Evolutionary conservation across 2,797 vertebrate genomes (phyloP).

Genomic region (Sebastes elongatus): DNA sequence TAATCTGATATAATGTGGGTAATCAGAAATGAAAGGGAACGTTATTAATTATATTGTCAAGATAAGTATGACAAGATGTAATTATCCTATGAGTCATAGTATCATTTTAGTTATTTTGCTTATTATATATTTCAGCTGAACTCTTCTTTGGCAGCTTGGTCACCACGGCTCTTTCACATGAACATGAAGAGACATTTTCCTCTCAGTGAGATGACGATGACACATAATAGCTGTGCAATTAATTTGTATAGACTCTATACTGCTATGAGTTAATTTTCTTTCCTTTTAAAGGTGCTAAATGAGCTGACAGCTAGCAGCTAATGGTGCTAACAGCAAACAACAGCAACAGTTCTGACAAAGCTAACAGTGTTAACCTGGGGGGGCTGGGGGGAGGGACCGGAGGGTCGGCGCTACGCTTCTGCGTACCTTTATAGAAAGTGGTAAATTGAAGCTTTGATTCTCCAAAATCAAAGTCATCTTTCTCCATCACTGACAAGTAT

Average conservation of each 20-base stretch:
- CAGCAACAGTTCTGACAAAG: too few relatives aligned
- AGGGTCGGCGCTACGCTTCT: too few relatives aligned
- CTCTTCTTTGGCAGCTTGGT: slow-evolving; percentile 2
- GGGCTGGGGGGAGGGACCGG: background rate
- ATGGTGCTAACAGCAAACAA: background rate
- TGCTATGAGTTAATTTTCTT: background rate
- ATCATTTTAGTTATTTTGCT: slow-evolving; percentile 28
- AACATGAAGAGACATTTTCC: slow-evolving; percentile 4
- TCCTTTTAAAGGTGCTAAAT: background rate
- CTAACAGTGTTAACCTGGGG: background rate
- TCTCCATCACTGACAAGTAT: too few relatives aligned
- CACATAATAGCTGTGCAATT: background rate
- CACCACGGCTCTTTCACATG: background rate
- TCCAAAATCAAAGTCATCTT: too few relatives aligned
- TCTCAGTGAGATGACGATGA: slow-evolving; percentile 11
- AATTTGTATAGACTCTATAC: background rate
- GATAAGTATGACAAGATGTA: slow-evolving; percentile 40
- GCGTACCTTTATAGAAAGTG: too few relatives aligned
- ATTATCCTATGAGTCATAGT: slow-evolving; percentile 53
- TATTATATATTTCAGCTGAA: slow-evolving; percentile 27
- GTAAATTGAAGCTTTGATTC: too few relatives aligned
- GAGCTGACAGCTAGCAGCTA: background rate
- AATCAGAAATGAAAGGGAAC: slow-evolving; percentile 20
- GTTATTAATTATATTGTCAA: slow-evolving; percentile 44
- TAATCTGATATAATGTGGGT: slow-evolving; percentile 33